Conservation (phyloP, 1,140 invertebrate species). For the Ceratosolen solmsi region DNA sequence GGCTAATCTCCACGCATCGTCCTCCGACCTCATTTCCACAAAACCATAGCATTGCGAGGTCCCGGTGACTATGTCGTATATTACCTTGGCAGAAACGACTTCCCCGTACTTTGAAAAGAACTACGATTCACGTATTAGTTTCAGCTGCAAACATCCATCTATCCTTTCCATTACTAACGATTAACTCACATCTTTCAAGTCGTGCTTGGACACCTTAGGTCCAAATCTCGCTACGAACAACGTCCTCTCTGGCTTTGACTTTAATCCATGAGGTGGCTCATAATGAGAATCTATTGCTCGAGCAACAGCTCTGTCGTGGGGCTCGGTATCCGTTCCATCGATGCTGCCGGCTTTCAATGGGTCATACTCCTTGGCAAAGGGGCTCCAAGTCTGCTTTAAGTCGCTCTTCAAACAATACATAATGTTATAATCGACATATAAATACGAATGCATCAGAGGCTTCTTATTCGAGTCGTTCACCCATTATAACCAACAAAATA, state of each 20-base stretch:
- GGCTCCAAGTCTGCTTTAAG: conserved; percentile 70
- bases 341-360: conserved; percentile 86
- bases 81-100: conserved; percentile 80
- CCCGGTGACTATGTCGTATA: conserved; percentile 88
- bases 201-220: conserved; percentile 78
- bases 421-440: background rate
- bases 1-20: conserved; percentile 77
- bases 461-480: background rate
- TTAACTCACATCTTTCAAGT: conserved; percentile 63
- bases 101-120: conserved; percentile 81
- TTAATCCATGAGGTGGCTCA: conserved; percentile 78
- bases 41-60: conserved; percentile 89
- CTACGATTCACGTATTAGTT: conserved; percentile 63
- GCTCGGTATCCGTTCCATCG: conserved; percentile 86
- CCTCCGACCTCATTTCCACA: conserved; percentile 82
- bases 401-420: conserved; percentile 8
- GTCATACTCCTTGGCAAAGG: conserved; percentile 75
- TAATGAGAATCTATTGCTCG: conserved; percentile 84
- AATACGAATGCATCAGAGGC: too few species aligned
- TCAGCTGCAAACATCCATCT: background rate
- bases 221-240: conserved; percentile 87
- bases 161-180: background rate
- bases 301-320: conserved; percentile 86
- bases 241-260: conserved; percentile 82
- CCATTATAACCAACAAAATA: background rate